Conservation (phyloP, 35 echinoderm and acorn worm species). For the Acanthaster planci region DNA sequence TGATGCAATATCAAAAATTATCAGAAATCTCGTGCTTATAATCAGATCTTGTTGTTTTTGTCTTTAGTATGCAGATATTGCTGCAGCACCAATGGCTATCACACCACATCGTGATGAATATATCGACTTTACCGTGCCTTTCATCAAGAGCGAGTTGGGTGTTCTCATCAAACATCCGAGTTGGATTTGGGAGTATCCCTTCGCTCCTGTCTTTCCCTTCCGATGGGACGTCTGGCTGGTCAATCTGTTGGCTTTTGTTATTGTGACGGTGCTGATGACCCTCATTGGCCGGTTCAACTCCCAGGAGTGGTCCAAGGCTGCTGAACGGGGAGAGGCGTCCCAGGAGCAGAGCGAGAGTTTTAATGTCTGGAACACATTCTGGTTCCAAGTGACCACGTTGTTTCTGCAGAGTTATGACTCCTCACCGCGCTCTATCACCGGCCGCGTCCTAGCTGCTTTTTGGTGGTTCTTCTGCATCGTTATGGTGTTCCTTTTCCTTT, state of each 20-base stretch:
- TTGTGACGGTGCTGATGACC: constrained; percentile 52
- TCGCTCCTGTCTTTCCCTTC: constrained; percentile 79
- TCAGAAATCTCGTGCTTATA: too few relatives aligned
- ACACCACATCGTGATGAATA: constrained; percentile 64
- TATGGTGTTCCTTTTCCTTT: constrained; percentile 90
- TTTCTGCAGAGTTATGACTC: constrained; percentile 86
- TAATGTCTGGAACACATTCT: constrained; percentile 73
- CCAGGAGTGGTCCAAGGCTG: constrained; percentile 57
- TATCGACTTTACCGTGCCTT: constrained; percentile 79
- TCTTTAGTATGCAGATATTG: constrained; percentile 87
- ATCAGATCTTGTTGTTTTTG: not conserved
- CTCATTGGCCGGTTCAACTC: constrained; percentile 58
- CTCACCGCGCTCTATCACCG: constrained; percentile 77
- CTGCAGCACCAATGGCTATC: constrained; percentile 77
- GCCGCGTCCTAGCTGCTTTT: constrained; percentile 76
- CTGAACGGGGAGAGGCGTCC: constrained; percentile 56
- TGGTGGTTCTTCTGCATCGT: constrained; percentile 89
- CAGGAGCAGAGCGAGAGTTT: constrained; percentile 72
- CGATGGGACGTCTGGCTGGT: constrained; percentile 72
- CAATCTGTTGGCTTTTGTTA: constrained; percentile 67
- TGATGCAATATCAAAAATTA: too few relatives aligned
- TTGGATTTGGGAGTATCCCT: constrained; percentile 68
- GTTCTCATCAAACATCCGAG: constrained; percentile 85
- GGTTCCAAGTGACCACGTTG: constrained; percentile 81
- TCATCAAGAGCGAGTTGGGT: constrained; percentile 69